phyloP scores from a whole-genome alignment of 2,113 vertebrate species.

The Siniperca knerii region DNA sequence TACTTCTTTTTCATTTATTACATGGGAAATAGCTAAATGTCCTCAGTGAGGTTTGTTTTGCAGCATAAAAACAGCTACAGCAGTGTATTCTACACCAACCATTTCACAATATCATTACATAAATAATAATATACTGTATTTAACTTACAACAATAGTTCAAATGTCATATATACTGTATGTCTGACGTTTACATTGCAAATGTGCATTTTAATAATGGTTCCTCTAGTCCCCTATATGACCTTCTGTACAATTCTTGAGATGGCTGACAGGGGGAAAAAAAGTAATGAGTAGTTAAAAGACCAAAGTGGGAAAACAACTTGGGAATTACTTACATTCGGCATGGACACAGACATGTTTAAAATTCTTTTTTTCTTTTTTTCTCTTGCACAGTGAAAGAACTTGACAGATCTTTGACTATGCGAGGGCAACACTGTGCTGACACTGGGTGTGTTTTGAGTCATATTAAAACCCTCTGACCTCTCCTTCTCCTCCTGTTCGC shows the following conservation, averaged over 20 bases:
- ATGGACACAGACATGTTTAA: too few species aligned
- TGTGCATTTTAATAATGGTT: background rate
- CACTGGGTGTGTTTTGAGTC: background rate
- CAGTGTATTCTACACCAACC: background rate
- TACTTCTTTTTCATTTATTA: background rate
- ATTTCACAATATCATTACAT: too few species aligned
- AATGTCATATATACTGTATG: background rate
- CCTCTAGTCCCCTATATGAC: background rate
- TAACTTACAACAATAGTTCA: background rate
- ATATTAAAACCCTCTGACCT: conserved; percentile 84
- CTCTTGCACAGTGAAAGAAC: too few species aligned
- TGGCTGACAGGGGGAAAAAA: background rate
- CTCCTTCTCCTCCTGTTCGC: conserved; percentile 89
- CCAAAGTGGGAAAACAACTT: too few species aligned
- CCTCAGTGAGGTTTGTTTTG: background rate
- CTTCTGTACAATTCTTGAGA: background rate
- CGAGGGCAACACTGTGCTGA: background rate
- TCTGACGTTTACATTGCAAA: background rate
- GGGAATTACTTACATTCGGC: too few species aligned
- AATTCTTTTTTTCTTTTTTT: too few species aligned
- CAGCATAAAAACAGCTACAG: background rate
- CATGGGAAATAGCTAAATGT: background rate
- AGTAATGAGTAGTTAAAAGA: background rate
- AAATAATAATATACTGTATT: background rate
- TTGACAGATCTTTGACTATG: background rate